Base-by-base conservation (phyloP, 2,888 invertebrate genomes). In the Schizotus pectinicornis region DNA sequence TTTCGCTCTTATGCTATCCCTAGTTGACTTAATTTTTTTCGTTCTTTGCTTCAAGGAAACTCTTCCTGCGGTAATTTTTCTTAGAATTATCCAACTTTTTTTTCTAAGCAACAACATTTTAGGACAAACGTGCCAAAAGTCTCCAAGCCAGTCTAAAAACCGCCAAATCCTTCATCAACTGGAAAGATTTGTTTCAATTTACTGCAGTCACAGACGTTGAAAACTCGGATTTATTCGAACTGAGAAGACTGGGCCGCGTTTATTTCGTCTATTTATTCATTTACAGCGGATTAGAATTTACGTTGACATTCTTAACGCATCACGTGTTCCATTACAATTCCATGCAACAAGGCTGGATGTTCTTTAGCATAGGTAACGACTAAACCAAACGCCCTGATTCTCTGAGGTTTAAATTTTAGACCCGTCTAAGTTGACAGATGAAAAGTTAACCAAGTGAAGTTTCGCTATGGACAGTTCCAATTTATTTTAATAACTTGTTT, bases 261-360 rank as follows among this genome's bases (percentile, higher is more conserved):
- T 94, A 94, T 78, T 98, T 98, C 78, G 80, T 95, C 7, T 98
- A 96, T 81, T 83, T 98, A 62, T 95, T 98, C 76, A 83, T 96
- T 59, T 98, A 96, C 79, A 97, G 98, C 50, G 98, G 98, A 1
- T 82, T 99, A 55, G 98, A 99, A 81, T 99, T 98, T 77, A 98
- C 98, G 0, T 83, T 99, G 33, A 96, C 98, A 50, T 99, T 99
- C 82, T 84, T 98, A 43, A 96, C 96, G 51, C 97, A 97, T 81
- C 90, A 94, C 72, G 86, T 91, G 35, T 97, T 98, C 78, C 85
- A 89, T 48, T 98, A 93, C 77, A 90, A 89, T 52, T 94, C 96
- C 41, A 93, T 96, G 91, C 92, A 97, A 79, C 98, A 99, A 81
- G 98, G 98, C 5, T 94, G 92, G 85, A 96, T 99, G 94, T 99